Evolutionary conservation across 2,888 invertebrate genomes (phyloP), one percentile per base, ranked within the genome.

Genomic region (Troides oblongomaculatus): DNA sequence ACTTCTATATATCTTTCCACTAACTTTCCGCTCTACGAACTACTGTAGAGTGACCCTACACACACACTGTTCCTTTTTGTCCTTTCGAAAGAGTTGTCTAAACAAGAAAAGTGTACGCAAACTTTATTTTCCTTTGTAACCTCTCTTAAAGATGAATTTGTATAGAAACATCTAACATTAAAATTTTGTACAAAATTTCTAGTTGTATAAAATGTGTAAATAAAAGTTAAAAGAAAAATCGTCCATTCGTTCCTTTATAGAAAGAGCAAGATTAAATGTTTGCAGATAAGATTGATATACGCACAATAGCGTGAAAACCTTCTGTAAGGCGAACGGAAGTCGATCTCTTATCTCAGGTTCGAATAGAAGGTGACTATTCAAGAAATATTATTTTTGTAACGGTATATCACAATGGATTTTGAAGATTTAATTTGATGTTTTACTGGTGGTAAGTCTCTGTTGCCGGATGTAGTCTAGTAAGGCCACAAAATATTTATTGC

Each of bases 251-350:
- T 39, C 12, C 53, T 25, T 18, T 50, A 60, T 25, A 53, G 60
- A 58, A 58, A 36, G 59, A 60, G 36, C 50, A 30, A 14, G 63
- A 63, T 62, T 63, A 63, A 68, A 68, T 59, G 63, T 64, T 60
- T 68, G 53, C 50, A 53, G 50, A 64, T 39, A n/a, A 60, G 53
- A 59, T 68, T 53, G 64, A 23, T 64, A 60, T 63, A 63, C 58
- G 59, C 36, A 68, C 43, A 59, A 59, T 53, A n/a, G 23, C 30
- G 21, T 63, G 18, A 68, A 53, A 63, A 50, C 50, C 23, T 62
- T 62, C 17, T 62, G 21, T 62, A 50, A 62, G 63, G 30, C 58
- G 39, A 46, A 57, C n/a, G 18, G 14, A 68, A 62, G 36, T 66
- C 14, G 12, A 50, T 36, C 6, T 53, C n/a, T 10, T 0, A 66